Evolutionary conservation across 35 echinoderm and acorn worm genomes (phyloP).

Genomic region (Eucidaris tribuloides): DNA sequence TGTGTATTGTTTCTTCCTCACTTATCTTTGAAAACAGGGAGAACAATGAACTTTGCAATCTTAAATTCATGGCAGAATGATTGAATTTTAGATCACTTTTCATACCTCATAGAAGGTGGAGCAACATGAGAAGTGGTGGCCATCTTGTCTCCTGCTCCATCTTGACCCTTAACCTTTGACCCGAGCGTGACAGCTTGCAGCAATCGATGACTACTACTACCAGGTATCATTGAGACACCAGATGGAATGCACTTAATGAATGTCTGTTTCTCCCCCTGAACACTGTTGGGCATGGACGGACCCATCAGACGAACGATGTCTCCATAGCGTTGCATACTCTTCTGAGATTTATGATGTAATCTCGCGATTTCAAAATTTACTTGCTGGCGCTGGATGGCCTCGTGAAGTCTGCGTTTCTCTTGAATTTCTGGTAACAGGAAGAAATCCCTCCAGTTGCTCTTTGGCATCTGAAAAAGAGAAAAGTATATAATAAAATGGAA

Average conservation of each 20-base stretch:
- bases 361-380: no score
- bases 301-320: no score
- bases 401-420: background rate
- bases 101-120: no score
- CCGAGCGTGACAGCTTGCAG: background rate
- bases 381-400: no score
- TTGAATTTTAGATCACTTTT: no score
- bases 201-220: background rate
- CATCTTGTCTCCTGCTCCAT: no score
- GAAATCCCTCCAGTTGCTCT: background rate
- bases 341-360: no score
- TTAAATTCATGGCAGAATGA: background rate
- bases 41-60: background rate
- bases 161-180: conserved; percentile 7
- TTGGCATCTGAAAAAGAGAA: no score
- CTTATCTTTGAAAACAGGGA: background rate
- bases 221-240: background rate
- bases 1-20: background rate
- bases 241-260: background rate
- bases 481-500: no score
- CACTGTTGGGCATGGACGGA: background rate
- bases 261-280: background rate
- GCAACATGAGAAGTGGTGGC: no score
- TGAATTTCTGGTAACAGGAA: background rate
- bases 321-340: no score